A percentile compares a stretch with the other conserved stretches of the same genome.
Conservation (phyloP, 2,888 invertebrate genomes). For the Drosophila robusta region DNA sequence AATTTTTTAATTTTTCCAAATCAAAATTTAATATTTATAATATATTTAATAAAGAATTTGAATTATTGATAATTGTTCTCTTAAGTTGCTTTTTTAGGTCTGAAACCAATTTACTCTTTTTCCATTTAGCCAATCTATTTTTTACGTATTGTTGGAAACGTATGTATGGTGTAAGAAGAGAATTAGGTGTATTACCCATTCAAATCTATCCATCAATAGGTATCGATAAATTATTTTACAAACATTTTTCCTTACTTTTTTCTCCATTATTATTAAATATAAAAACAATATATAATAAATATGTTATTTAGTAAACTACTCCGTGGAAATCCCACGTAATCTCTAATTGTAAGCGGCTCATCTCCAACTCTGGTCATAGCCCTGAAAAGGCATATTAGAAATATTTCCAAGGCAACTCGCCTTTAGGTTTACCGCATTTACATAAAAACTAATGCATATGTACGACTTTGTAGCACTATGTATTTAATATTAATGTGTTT, state of each 20-base stretch:
- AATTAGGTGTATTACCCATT: no score
- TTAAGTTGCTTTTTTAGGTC: no score
- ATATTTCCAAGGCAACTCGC: conserved; percentile 6
- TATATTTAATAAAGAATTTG: no score
- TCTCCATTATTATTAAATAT: not conserved
- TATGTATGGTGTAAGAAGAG: no score
- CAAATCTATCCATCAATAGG: no score
- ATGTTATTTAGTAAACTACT: not conserved
- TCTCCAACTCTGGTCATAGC: not conserved
- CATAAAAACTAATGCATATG: conserved; percentile 56
- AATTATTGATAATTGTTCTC: no score
- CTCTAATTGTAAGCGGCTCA: conserved; percentile 36
- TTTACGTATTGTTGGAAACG: no score
- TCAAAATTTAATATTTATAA: no score
- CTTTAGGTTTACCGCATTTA: conserved; percentile 33
- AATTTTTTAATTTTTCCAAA: no score
- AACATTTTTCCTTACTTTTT: not conserved
- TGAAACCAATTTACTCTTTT: no score
- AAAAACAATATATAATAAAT: not conserved
- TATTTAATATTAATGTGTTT: conserved; percentile 74
- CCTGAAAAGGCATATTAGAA: conserved; percentile 17
- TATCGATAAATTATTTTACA: no score
- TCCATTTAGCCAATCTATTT: no score
- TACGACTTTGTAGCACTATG: conserved; percentile 43
- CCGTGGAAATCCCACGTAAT: conserved; percentile 32